Evolutionary conservation across 2,888 invertebrate genomes (phyloP).

Genomic region (Neocrepidodera transversa): DNA sequence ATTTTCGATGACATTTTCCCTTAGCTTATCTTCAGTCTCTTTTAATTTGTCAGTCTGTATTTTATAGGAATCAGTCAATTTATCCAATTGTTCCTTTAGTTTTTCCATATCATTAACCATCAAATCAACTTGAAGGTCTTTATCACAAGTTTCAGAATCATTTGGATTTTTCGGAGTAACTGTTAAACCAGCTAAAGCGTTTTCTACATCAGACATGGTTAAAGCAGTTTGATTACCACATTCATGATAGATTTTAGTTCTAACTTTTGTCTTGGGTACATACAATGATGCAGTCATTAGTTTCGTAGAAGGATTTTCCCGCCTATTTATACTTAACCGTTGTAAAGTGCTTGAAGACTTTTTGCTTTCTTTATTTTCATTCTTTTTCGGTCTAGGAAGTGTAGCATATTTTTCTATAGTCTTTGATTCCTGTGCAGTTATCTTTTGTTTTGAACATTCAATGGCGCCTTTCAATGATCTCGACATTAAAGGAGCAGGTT

Average conservation of each 20-base stretch:
- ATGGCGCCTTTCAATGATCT: conserved; percentile 39
- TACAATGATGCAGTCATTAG: conserved; percentile 50
- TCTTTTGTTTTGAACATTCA: conserved; percentile 51
- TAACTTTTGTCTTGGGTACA: conserved; percentile 60
- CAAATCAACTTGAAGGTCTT: conserved; percentile 62
- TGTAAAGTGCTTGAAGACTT: conserved; percentile 41
- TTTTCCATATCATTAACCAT: conserved; percentile 70
- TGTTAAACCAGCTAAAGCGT: conserved; percentile 70
- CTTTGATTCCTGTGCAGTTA: conserved; percentile 58
- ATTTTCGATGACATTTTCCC: conserved; percentile 75
- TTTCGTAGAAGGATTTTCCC: conserved; percentile 50
- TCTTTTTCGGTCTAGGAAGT: conserved; percentile 74
- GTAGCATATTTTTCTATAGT: conserved; percentile 80
- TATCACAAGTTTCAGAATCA: conserved; percentile 53
- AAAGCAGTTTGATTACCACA: conserved; percentile 79
- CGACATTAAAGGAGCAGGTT: conserved; percentile 56
- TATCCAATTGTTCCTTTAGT: conserved; percentile 67
- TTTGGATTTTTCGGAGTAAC: conserved; percentile 51
- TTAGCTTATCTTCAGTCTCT: conserved; percentile 68
- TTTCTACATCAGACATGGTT: conserved; percentile 74
- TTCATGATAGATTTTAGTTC: conserved; percentile 82
- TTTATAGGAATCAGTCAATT: conserved; percentile 61
- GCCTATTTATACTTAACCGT: conserved; percentile 48
- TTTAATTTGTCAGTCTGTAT: conserved; percentile 60
- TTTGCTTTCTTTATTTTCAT: conserved; percentile 46